A percentile compares a stretch with the other conserved stretches of the same genome.
Conservation (phyloP, 2,113 vertebrate species). For the Anser cygnoides region DNA sequence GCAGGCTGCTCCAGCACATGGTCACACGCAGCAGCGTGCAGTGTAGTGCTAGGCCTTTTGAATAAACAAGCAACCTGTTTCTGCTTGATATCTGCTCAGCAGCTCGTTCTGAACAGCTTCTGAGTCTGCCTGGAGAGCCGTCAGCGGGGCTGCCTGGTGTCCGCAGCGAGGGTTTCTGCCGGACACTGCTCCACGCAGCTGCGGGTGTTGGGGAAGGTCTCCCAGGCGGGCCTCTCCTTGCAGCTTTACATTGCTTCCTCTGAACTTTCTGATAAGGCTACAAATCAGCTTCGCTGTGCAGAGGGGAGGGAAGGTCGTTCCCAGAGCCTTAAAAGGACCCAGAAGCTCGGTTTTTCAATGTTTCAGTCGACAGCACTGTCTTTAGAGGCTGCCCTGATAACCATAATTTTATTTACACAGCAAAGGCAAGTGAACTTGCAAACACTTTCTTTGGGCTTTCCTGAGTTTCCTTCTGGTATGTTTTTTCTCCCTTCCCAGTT, state of each 20-base stretch:
- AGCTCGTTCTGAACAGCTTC: background rate
- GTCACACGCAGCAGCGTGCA: background rate
- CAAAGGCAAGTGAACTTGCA: background rate
- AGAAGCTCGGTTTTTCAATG: background rate
- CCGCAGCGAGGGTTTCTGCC: background rate
- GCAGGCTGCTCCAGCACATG: background rate
- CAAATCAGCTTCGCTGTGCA: too few relatives aligned
- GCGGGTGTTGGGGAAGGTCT: background rate
- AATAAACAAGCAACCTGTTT: background rate
- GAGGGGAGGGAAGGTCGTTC: background rate
- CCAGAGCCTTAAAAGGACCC: background rate
- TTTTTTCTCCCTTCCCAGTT: background rate
- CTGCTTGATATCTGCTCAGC: background rate
- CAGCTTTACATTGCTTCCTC: background rate
- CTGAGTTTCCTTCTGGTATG: background rate
- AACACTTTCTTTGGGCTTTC: background rate
- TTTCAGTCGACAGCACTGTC: rapidly evolving
- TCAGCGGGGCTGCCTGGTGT: background rate
- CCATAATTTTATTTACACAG: background rate
- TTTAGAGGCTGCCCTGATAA: background rate
- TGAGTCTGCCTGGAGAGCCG: background rate
- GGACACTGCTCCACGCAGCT: rapidly evolving
- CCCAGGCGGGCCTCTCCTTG: background rate
- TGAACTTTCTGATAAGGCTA: background rate
- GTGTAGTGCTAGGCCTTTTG: background rate